Base-by-base conservation (phyloP, 2,113 vertebrate species). In the Pluvialis apricaria region DNA sequence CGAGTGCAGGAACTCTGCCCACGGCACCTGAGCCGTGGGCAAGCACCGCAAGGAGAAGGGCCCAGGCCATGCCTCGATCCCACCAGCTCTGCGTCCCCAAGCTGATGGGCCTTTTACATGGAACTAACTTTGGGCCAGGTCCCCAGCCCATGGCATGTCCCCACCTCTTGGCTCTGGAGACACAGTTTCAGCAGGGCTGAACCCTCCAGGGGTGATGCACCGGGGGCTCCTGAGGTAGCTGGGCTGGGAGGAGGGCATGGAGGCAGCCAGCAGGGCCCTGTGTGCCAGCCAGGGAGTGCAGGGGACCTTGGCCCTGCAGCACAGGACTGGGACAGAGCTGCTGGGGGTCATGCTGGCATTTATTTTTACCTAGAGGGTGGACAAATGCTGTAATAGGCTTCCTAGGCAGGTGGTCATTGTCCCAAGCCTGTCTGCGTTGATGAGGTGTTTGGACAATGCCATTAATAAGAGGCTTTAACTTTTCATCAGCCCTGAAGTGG, bases 251-350 rank as follows among this genome's bases (percentile, higher is more conserved):
- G 5, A 62, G 36, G 38, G 22, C 26, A 34, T 24, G 31, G 32
- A 44, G 18, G 7, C 8, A 54, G 2, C 29, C 0, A 0, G 4
- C 17, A 31, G 25, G 7, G 40, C 21, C 10, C 52, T 38, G 45
- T 14, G 25, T 60, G n/a, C 4, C 1, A n/a, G 5, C 3, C 0
- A 1, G 19, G 15, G 10, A 58, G 17, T 0, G 0, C 38, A 38
- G 21, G 8, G 4, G 7, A 52, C 5, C 13, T 52, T 0, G 3
- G 26, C 5, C 34, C 4, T 1, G 5, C 3, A 9, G 44, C 0
- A 0, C 1, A 6, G 36, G 22, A 19, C 7, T 57, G 22, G 28
- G 32, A 29, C 8, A 75, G 20, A 16, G 15, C 16, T 31, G 10
- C 3, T 28, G 49, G n/a, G 7, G 5, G 14, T 47, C 20, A 20